These are phyloP conservation scores for Micropterix aruncella DNA, from an alignment of 2,888 invertebrate species.

Conservation along the genomic window DNA sequence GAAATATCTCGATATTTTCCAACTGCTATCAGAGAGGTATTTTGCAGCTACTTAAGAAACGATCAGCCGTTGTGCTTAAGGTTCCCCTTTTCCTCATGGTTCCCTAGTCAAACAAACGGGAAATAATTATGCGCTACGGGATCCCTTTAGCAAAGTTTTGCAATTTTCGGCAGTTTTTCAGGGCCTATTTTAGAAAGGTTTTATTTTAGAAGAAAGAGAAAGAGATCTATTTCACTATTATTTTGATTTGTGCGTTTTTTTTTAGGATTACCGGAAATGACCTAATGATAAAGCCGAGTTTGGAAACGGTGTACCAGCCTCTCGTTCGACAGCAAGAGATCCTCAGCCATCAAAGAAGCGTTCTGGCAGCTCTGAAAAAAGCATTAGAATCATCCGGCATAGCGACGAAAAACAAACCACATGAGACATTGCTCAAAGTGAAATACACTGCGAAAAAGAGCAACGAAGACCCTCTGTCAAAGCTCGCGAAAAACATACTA, in stretches of 20 bases:
- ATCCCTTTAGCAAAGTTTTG: conserved; percentile 3
- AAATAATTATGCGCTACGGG: no score
- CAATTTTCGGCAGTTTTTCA: not conserved
- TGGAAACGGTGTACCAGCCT: conserved; percentile 69
- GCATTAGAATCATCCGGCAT: conserved; percentile 26
- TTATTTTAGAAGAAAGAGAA: conserved; percentile 1
- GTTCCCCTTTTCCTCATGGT: no score
- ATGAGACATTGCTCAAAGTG: conserved; percentile 6
- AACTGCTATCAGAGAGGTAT: no score
- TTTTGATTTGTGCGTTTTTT: conserved; percentile 8
- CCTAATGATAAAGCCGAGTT: conserved; percentile 48
- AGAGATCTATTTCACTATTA: conserved; percentile 1
- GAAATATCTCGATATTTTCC: no score
- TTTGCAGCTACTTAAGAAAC: no score
- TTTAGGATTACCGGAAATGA: conserved; percentile 14
- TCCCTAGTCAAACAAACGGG: no score
- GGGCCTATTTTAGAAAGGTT: not conserved
- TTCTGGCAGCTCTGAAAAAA: conserved; percentile 23
- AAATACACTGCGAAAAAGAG: not conserved
- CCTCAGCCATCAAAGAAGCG: conserved; percentile 41
- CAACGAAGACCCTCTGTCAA: conserved; percentile 30
- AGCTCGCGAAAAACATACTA: conserved; percentile 34
- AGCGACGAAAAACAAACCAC: conserved; percentile 22
- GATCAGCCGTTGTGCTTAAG: no score
- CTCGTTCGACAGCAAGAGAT: conserved; percentile 61